These are phyloP conservation scores for Pseudomyrmex pallidus DNA, from an alignment of 1,140 invertebrate species.

Conservation along the genomic window DNA sequence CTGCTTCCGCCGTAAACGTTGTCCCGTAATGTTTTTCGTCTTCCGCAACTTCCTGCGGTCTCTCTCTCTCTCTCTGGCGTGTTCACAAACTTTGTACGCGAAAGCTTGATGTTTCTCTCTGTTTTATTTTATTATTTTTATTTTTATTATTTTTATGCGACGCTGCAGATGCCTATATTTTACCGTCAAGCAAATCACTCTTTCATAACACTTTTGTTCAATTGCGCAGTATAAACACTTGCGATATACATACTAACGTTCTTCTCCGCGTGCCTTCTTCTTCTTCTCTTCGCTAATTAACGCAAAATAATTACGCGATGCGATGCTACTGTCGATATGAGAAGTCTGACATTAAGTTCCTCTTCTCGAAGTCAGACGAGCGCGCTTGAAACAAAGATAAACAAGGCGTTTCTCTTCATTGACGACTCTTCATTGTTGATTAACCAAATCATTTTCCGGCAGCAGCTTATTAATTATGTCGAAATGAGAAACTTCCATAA, in stretches of 20 bases:
- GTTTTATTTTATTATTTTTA: neutral
- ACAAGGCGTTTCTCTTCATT: neutral
- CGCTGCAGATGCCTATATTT: conserved; percentile 45
- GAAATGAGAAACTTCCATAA: neutral
- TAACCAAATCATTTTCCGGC: neutral
- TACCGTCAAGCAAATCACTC: conserved; percentile 8
- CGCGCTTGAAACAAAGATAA: neutral
- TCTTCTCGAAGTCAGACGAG: neutral
- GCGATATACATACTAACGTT: conserved; percentile 1
- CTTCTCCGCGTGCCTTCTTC: neutral
- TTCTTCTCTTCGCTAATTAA: conserved; percentile 59
- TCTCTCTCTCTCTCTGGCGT: neutral
- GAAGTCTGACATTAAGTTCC: neutral
- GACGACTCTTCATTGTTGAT: conserved; percentile 18
- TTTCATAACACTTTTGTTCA: neutral
- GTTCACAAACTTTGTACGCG: conserved; percentile 31
- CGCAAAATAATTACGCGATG: conserved; percentile 65
- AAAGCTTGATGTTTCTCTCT: conserved; percentile 3
- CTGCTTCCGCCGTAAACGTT: conserved; percentile 43
- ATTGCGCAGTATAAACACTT: neutral
- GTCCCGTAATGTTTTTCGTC: conserved; percentile 42
- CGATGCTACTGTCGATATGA: conserved; percentile 3
- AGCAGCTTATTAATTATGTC: conserved; percentile 24
- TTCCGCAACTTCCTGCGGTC: conserved; percentile 20
- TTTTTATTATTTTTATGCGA: neutral